Conservation (phyloP, 37 sponge, comb jelly and placozoan species). For the Bolinopsis microptera region DNA sequence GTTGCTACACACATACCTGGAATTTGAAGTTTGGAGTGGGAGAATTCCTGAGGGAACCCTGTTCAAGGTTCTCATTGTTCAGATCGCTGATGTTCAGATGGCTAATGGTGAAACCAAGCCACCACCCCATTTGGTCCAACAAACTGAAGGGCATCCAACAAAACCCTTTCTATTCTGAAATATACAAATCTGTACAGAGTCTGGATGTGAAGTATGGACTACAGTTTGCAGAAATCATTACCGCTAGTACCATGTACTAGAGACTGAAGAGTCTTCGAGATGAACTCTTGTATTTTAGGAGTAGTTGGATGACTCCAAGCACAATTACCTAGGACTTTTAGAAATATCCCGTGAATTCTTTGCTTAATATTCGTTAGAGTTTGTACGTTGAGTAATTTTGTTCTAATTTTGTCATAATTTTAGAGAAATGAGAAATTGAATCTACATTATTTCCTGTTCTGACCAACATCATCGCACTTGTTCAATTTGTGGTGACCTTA, state of each 20-base stretch:
- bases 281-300: too few relatives aligned
- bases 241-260: constrained; percentile 35
- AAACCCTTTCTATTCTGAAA: neutral
- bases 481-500: too few relatives aligned
- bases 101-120: constrained; percentile 26
- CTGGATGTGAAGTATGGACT: neutral
- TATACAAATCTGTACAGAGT: neutral
- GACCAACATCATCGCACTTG: too few relatives aligned
- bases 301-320: too few relatives aligned
- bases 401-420: too few relatives aligned
- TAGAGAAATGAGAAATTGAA: too few relatives aligned
- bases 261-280: neutral
- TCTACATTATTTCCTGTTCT: too few relatives aligned
- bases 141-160: neutral
- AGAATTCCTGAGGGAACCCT: neutral
- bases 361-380: too few relatives aligned
- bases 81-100: constrained; percentile 31
- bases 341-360: too few relatives aligned
- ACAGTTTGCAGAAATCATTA: neutral
- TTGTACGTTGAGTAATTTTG: too few relatives aligned
- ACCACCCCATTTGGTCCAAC: neutral
- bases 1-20: neutral
- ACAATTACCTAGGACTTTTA: too few relatives aligned
- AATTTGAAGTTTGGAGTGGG: neutral
- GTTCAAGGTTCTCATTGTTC: neutral